Evolutionary conservation across 2,113 vertebrate genomes (phyloP), one percentile per base, ranked within the genome.

Genomic region (Semnornis frantzii): DNA sequence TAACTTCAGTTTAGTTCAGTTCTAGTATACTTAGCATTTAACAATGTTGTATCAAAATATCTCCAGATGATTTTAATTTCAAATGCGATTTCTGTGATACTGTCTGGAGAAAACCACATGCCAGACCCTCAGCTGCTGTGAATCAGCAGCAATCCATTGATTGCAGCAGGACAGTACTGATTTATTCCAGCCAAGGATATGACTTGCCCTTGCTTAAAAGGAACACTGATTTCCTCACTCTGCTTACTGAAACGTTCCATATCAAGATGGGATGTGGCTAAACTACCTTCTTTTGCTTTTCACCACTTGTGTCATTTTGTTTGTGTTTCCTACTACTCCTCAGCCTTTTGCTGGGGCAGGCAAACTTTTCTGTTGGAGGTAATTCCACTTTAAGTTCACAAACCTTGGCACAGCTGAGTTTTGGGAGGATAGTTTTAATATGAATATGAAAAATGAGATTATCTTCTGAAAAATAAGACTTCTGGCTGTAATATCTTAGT

Each of bases 211-310:
- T 89, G 14, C 55, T 58, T 91, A 64, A 91, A 92, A 92, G 82
- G 89, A 94, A 91, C 87, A 82, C 37, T 69, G 27, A 13, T 95
- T 95, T 94, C 82, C 52, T 96, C 46, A 54, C 31, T 12, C 87
- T 74, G 25, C 17, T 89, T 91, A 68, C 72, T 71, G 60, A 73
- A 80, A 71, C 33, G 30, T 10, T 80, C 27, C 48, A 4, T 77
- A 74, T 83, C 44, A 82, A 84, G 81, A 92, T 81, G 50, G 37
- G 82, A 52, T 83, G 46, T 80, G 69, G 58, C 65, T 91, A 87
- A 93, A 77, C 72, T 68, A 81, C 65, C 82, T 89, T 85, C n/a
- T 89, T 93, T 83, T 95, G 74, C 87, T 95, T 93, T 94, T 91
- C 54, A 85, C 37, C 75, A 62, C 79, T 92, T 77, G 48, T 63